Conservation (phyloP, 2,797 vertebrate species). For the Siniperca scherzeri region DNA sequence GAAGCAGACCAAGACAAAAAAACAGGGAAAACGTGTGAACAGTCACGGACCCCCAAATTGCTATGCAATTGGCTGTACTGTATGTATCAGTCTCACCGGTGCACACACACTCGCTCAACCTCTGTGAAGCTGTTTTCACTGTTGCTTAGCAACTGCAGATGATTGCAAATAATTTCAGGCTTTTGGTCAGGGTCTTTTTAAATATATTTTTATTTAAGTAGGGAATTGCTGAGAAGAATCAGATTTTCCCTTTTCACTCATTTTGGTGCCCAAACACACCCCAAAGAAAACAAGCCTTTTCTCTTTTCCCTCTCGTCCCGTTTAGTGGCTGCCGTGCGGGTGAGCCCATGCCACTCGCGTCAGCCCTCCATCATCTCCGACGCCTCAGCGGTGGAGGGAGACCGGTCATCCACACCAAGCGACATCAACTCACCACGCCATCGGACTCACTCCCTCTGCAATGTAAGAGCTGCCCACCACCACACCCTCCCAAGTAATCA, state of each 20-base stretch:
- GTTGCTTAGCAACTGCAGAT: slow-evolving; percentile 80
- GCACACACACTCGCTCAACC: slow-evolving; percentile 36
- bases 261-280: slow-evolving; percentile 48
- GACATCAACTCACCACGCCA: slow-evolving; percentile 99
- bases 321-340: slow-evolving; percentile 90
- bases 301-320: slow-evolving; percentile 62
- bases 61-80: slow-evolving; percentile 41
- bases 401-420: slow-evolving; percentile 96
- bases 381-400: slow-evolving; percentile 93
- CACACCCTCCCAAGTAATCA: slow-evolving; percentile 68
- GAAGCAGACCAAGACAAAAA: slow-evolving; percentile 27
- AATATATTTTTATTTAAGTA: slow-evolving; percentile 29
- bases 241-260: slow-evolving; percentile 20
- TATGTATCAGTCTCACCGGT: slow-evolving; percentile 50
- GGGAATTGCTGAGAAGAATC: slow-evolving; percentile 22
- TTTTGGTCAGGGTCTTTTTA: slow-evolving; percentile 40
- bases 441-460: slow-evolving; percentile 99
- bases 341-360: slow-evolving; percentile 97
- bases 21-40: slow-evolving; percentile 30
- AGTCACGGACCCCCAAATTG: slow-evolving; percentile 52
- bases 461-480: slow-evolving; percentile 89
- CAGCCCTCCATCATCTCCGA: slow-evolving; percentile 97
- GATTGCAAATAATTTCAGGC: slow-evolving; percentile 66
- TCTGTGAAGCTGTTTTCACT: slow-evolving; percentile 68
- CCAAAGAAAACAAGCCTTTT: slow-evolving; percentile 60